Conservation (phyloP, 2,888 invertebrate species). For the Disparrhopalites patrizii region DNA sequence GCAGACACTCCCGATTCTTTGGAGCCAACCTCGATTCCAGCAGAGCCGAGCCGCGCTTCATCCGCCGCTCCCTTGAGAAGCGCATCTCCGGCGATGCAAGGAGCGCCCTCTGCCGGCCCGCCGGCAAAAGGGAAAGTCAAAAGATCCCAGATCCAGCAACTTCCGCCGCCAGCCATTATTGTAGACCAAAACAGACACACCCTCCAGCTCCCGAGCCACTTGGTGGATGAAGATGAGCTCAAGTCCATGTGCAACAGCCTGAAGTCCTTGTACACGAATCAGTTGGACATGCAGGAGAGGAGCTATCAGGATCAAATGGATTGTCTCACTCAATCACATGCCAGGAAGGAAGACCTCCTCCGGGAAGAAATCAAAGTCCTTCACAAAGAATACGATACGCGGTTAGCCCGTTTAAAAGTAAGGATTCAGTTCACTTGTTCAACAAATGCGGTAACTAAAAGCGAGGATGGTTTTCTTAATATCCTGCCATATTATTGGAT, state of each 20-base stretch:
- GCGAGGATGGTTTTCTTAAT: no score
- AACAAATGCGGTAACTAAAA: no score
- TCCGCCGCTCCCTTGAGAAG: background rate
- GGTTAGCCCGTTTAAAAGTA: constrained; percentile 37
- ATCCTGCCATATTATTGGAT: no score
- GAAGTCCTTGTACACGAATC: constrained; percentile 42
- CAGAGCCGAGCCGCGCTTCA: background rate
- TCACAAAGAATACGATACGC: constrained; percentile 41
- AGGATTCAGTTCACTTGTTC: background rate
- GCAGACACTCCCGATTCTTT: background rate
- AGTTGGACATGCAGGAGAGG: constrained; percentile 42
- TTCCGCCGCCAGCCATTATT: background rate
- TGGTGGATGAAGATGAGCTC: constrained; percentile 46
- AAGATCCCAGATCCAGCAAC: background rate
- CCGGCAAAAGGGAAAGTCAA: background rate
- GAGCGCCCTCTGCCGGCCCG: background rate
- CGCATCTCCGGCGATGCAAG: background rate
- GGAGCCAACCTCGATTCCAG: background rate
- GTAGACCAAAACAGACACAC: constrained; percentile 17
- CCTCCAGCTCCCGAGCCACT: constrained; percentile 40
- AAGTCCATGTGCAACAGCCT: constrained; percentile 44
- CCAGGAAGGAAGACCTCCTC: constrained; percentile 59
- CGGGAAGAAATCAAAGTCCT: constrained; percentile 57
- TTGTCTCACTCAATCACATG: constrained; percentile 44
- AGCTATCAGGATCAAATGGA: constrained; percentile 43